Base-by-base conservation (phyloP, 2,797 vertebrate genomes). In the Acanthurus tractus region DNA sequence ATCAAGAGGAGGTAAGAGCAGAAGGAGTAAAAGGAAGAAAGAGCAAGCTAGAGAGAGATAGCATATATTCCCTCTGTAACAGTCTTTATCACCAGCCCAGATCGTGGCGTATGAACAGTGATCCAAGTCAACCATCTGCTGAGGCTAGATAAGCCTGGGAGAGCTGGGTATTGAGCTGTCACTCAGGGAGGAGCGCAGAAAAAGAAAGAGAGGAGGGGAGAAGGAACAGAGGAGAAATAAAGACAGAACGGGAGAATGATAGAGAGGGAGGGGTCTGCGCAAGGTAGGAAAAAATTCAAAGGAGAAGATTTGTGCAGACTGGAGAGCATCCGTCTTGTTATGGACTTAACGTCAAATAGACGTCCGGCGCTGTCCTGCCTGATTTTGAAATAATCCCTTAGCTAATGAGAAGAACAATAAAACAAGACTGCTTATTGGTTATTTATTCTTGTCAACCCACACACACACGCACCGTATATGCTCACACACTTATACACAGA, bases 111-210 rank as follows among this genome's bases (percentile, higher is more conserved):
- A 96, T 96, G 96, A 97, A 97, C 96, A 98, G 97, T 96, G 97
- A 98, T 99, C 98, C 97, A 99, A 98, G 97, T 97, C 97, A 96
- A 96, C 97, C 97, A 99, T 98, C 97, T 99, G 98, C 97, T 98
- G 96, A 96, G 96, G 96, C 96, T 96, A 98, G 98, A 98, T 99
- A 99, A 98, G 97, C 96, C 79, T 96, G 96, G 94, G 96, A 97
- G 97, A 97, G 97, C 96, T 94, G 96, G 96, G 96, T 95, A 96
- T 95, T 96, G 96, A 96, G 97, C 97, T 98, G 97, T 98, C 97
- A 98, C 95, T 96, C 95, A 97, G 95, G 94, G 96, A 96, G 87
- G 85, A 88, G 90, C 42, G 76, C 74, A 63, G 86, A 70, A 74
- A 81, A 83, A 82, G 13, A 75, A 79, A 79, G 81, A 82, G 75